Conservation (phyloP, 2,888 invertebrate genomes). For the Teleiodes luculella region DNA sequence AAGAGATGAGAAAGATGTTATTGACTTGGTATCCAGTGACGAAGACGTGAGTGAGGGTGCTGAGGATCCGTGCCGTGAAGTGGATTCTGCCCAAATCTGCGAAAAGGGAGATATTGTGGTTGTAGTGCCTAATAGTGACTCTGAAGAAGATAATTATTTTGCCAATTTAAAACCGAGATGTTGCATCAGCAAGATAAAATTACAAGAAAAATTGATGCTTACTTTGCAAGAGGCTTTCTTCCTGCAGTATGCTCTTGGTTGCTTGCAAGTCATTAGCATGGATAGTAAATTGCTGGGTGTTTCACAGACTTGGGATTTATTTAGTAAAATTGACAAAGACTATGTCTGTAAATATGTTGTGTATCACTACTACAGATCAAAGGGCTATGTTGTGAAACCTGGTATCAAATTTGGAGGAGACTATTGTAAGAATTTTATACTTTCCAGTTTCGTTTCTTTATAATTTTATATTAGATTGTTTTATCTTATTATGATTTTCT, state of each 20-base stretch:
- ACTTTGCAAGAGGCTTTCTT: slow-evolving; percentile 89
- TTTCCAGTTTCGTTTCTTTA: neutral
- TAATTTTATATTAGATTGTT: neutral
- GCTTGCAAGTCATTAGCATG: slow-evolving; percentile 80
- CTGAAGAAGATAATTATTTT: slow-evolving; percentile 81
- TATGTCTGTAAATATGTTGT: slow-evolving; percentile 86
- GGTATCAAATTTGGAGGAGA: slow-evolving; percentile 94
- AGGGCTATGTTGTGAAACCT: slow-evolving; percentile 93
- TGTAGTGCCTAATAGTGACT: slow-evolving; percentile 82
- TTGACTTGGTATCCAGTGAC: slow-evolving; percentile 71
- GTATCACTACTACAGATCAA: slow-evolving; percentile 91
- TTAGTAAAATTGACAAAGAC: slow-evolving; percentile 74
- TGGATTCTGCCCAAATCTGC: slow-evolving; percentile 32
- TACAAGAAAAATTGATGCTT: slow-evolving; percentile 82
- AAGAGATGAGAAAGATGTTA: slow-evolving; percentile 50
- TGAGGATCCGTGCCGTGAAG: slow-evolving; percentile 26
- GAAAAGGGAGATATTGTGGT: slow-evolving; percentile 69
- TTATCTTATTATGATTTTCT: neutral
- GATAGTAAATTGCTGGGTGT: slow-evolving; percentile 71
- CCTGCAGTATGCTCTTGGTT: slow-evolving; percentile 81
- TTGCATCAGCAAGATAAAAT: slow-evolving; percentile 77
- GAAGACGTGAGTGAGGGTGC: slow-evolving; percentile 41
- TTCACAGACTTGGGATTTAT: slow-evolving; percentile 78
- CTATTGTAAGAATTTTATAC: slow-evolving; percentile 81
- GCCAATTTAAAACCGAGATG: slow-evolving; percentile 78